Conservation (phyloP, 23 tunicate species). For the Styela plicata region DNA sequence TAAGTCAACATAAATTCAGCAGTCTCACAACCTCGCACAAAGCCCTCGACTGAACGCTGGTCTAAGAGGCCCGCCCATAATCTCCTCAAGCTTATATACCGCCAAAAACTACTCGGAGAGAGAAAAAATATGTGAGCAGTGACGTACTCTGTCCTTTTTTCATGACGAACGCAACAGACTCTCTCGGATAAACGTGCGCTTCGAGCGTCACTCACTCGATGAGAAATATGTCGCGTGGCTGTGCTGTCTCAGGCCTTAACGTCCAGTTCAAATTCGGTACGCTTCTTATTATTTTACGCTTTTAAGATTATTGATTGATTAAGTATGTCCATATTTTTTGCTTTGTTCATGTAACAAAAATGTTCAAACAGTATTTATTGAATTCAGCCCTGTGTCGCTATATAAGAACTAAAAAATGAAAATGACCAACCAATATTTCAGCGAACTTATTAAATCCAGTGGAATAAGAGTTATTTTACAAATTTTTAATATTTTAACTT, state of each 20-base stretch:
- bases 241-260: neutral
- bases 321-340: too few species aligned
- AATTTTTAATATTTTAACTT: too few species aligned
- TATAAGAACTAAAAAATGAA: too few species aligned
- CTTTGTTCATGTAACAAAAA: too few species aligned
- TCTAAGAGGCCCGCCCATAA: slow-evolving; percentile 10
- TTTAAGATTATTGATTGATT: too few species aligned
- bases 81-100: slow-evolving; percentile 10
- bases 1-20: neutral
- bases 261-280: too few species aligned
- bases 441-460: too few species aligned
- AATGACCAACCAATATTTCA: too few species aligned
- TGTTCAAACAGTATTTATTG: too few species aligned
- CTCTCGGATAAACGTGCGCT: neutral
- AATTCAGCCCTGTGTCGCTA: too few species aligned
- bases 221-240: neutral
- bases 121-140: slow-evolving; percentile 28
- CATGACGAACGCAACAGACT: neutral
- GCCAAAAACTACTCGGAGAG: slow-evolving; percentile 19
- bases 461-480: too few species aligned
- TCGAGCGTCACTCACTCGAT: neutral
- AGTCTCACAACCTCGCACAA: neutral
- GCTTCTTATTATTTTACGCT: too few species aligned
- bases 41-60: neutral
- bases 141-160: slow-evolving; percentile 18